Evolutionary conservation across 2,888 invertebrate genomes (phyloP).

Genomic region (Dysmachus trigonus): DNA sequence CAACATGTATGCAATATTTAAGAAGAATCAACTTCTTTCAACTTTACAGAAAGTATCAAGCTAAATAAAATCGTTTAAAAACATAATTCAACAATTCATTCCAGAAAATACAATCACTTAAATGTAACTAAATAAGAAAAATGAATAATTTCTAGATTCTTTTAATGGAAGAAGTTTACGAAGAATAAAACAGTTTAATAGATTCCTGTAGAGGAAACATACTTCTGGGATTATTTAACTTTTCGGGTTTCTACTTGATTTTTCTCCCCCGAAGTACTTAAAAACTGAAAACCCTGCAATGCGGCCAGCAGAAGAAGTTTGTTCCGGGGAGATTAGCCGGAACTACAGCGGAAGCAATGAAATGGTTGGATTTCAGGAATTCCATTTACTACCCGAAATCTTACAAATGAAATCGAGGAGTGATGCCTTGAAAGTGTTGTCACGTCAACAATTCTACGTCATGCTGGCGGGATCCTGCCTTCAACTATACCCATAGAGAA

Average conservation of each 20-base stretch:
- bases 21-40: no score
- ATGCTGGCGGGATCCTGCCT: neutral
- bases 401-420: neutral
- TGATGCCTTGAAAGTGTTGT: neutral
- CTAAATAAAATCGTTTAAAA: no score
- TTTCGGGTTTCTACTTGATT: neutral
- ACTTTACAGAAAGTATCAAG: no score
- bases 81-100: no score
- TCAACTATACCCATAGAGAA: neutral
- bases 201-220: no score
- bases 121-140: no score
- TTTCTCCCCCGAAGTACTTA: neutral
- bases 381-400: neutral
- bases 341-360: neutral
- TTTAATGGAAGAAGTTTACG: neutral
- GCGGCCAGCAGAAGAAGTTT: neutral
- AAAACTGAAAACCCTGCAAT: neutral
- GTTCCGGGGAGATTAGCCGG: neutral
- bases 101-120: no score
- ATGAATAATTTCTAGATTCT: neutral
- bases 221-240: neutral
- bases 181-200: neutral
- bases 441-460: neutral
- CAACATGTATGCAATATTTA: no score
- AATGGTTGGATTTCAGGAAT: neutral